phyloP scores from a whole-genome alignment of 1,140 invertebrate genomes.

The Hyposmocoma kahamanoa region DNA sequence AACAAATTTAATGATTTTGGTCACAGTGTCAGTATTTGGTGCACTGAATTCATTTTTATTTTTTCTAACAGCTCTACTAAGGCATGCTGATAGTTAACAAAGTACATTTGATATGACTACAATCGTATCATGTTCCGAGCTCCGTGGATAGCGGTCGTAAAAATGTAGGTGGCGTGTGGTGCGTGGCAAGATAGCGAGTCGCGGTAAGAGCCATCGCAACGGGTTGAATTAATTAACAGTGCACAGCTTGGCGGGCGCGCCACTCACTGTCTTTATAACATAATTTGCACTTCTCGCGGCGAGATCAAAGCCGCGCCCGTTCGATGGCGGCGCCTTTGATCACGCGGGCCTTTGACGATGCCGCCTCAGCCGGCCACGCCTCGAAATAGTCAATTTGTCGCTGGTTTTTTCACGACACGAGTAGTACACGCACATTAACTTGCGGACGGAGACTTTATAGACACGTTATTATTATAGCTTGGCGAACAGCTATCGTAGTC shows the following conservation, averaged over 20 bases:
- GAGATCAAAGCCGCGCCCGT: conserved; percentile 60
- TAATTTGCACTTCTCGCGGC: conserved; percentile 70
- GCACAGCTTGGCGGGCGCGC: conserved; percentile 47
- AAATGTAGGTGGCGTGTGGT: neutral
- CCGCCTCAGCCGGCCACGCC: conserved; percentile 62
- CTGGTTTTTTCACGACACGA: conserved; percentile 44
- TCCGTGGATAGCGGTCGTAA: too few species aligned
- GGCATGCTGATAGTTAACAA: too few species aligned
- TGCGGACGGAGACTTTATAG: neutral
- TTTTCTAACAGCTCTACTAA: too few species aligned
- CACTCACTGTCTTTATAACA: conserved; percentile 72
- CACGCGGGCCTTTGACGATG: conserved; percentile 61
- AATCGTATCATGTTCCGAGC: too few species aligned
- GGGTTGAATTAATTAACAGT: conserved; percentile 66
- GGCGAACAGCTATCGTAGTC: conserved; percentile 2
- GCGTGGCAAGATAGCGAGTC: neutral
- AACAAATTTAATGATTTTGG: too few species aligned
- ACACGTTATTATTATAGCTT: conserved; percentile 2
- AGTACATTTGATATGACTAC: too few species aligned
- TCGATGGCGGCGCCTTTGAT: conserved; percentile 65
- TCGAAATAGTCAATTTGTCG: conserved; percentile 67
- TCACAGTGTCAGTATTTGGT: too few species aligned
- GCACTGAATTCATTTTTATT: too few species aligned
- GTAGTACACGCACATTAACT: conserved; percentile 11
- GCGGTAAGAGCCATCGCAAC: conserved; percentile 23